Evolutionary conservation across 2,888 invertebrate species (phyloP).

Genomic region (Aspidapion aeneum): DNA sequence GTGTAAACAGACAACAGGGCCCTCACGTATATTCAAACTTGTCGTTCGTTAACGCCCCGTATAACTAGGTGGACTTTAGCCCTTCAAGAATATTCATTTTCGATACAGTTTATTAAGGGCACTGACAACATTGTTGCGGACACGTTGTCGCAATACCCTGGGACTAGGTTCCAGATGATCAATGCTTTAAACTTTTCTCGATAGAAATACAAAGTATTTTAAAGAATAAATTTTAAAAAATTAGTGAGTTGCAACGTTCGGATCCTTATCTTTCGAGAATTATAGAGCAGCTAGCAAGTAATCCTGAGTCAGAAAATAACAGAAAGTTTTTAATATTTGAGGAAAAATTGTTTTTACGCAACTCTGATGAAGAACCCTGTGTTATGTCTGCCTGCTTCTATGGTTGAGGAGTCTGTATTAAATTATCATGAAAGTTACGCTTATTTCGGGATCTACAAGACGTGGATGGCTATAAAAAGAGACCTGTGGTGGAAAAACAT

Average conservation of each 20-base stretch:
- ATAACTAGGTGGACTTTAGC: neutral
- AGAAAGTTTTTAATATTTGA: neutral
- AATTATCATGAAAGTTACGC: neutral
- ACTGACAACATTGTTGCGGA: neutral
- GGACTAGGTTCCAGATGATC: too few species aligned
- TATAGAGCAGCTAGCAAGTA: too few species aligned
- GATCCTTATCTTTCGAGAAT: too few species aligned
- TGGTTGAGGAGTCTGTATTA: neutral
- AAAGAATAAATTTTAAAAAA: too few species aligned
- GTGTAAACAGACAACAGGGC: neutral
- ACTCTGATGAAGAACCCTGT: neutral
- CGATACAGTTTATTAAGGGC: neutral
- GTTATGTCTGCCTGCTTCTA: neutral
- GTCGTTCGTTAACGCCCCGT: neutral
- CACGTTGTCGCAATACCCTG: neutral
- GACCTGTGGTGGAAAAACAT: constrained; percentile 13
- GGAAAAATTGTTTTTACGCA: neutral
- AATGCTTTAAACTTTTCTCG: too few species aligned
- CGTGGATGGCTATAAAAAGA: constrained; percentile 2
- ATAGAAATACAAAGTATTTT: too few species aligned
- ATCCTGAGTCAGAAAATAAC: too few species aligned
- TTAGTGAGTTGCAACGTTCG: too few species aligned
- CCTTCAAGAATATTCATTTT: neutral
- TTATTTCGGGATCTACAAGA: constrained; percentile 11
- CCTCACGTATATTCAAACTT: neutral